Evolutionary conservation across 1,140 invertebrate species (phyloP).

Genomic region (Hyles vespertilio): DNA sequence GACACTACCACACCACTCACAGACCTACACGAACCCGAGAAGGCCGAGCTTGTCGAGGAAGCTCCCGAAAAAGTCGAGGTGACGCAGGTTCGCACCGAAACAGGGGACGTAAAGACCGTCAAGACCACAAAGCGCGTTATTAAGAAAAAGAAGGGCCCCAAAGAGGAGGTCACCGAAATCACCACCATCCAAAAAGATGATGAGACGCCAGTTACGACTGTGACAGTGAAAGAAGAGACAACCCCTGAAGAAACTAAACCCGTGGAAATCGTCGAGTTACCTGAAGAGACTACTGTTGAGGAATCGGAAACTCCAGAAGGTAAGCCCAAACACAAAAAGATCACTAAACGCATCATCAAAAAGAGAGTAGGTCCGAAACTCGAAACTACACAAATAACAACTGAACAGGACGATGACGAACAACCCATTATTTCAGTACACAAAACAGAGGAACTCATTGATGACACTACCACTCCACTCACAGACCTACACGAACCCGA

Average conservation of each 20-base stretch:
- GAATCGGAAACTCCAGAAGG: conserved; percentile 17
- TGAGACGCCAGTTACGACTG: conserved; percentile 47
- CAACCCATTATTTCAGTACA: background rate
- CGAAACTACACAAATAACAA: background rate
- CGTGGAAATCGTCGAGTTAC: background rate
- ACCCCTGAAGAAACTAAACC: conserved; percentile 15
- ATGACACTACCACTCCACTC: background rate
- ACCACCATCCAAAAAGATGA: conserved; percentile 37
- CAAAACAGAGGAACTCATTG: conserved; percentile 4
- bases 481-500: background rate
- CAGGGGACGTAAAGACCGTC: conserved; percentile 27
- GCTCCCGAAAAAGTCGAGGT: conserved; percentile 31
- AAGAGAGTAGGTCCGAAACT: conserved; percentile 11
- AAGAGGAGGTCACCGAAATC: conserved; percentile 47
- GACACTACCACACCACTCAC: conserved; percentile 12
- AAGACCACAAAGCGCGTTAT: conserved; percentile 36
- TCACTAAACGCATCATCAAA: conserved; percentile 48
- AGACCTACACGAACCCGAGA: conserved; percentile 22
- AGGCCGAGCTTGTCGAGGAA: conserved; percentile 16
- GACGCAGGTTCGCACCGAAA: conserved; percentile 44
- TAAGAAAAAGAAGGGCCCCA: conserved; percentile 35
- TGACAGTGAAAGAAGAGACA: conserved; percentile 30
- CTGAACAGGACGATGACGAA: conserved; percentile 1
- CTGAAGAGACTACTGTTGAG: conserved; percentile 1
- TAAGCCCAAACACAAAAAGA: conserved; percentile 48